These are phyloP conservation scores for Notodonta ziczac DNA, from an alignment of 2,888 invertebrate genomes.

Conservation along the genomic window DNA sequence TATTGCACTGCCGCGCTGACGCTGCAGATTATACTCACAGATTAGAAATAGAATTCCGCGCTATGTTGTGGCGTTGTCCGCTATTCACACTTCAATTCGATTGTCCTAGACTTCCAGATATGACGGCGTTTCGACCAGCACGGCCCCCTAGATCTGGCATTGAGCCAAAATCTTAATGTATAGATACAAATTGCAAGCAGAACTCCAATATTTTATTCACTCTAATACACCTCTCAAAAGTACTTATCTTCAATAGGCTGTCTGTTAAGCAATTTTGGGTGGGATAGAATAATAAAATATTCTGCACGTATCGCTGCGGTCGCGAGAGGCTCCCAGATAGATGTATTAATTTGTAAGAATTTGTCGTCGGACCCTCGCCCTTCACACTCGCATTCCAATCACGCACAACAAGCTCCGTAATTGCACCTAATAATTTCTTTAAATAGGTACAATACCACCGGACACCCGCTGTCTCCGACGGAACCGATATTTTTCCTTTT, in stretches of 20 bases:
- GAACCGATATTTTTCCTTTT: constrained; percentile 5
- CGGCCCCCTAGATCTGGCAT: too few species aligned
- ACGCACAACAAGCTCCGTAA: constrained; percentile 83
- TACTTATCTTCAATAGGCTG: constrained; percentile 59
- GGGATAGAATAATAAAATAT: constrained; percentile 73
- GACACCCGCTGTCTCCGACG: constrained; percentile 24
- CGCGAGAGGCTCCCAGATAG: constrained; percentile 70
- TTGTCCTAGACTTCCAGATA: constrained; percentile 10
- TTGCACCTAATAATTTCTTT: constrained; percentile 84
- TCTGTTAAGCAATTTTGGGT: constrained; percentile 58
- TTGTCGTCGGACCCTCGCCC: constrained; percentile 79
- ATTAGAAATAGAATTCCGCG: constrained; percentile 73
- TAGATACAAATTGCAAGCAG: too few species aligned
- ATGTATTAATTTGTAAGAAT: constrained; percentile 85
- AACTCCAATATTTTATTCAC: constrained; percentile 10
- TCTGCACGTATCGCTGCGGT: constrained; percentile 74
- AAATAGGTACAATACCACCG: constrained; percentile 64
- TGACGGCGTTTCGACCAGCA: too few species aligned
- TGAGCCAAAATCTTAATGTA: too few species aligned
- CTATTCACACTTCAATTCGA: constrained; percentile 35
- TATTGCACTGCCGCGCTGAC: constrained; percentile 71
- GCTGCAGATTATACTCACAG: constrained; percentile 73
- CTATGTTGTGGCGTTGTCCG: constrained; percentile 57
- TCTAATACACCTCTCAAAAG: constrained; percentile 28
- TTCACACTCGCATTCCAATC: constrained; percentile 76